Evolutionary conservation across 1,140 invertebrate species (phyloP), one percentile per base, ranked within the genome.

Genomic region (Eumaeus atala): DNA sequence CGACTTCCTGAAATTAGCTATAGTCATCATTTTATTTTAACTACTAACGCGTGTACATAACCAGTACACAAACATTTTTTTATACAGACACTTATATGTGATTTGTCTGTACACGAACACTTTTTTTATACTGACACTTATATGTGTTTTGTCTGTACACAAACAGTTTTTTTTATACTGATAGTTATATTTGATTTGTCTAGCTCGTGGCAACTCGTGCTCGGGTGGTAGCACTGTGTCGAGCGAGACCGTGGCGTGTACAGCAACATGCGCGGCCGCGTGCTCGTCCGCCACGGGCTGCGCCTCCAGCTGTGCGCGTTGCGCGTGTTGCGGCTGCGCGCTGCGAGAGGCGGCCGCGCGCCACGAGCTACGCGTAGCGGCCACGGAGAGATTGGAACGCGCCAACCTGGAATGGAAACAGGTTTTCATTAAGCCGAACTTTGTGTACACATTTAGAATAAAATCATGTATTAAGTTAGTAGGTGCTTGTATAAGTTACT

Each of bases 341-440:
- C 56, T 88, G 47, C 77, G 83, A 9, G 87, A 87, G 7, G 85
- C 79, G 0, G 69, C 82, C 1, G 85, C 84, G 7, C 59, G 79
- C 0, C 85, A 86, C 63, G 87, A 88, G 55, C 78, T 81, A 54
- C 72, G 87, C 8, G 83, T 87, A 9, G 78, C 80, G 11, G 77
- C 77, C 36, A 79, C 73, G 42, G 87, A 88, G 56, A 66, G 84
- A 5, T 58, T 84, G 9, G 83, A 87, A 28, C 70, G 82, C 0
- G 84, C 84, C 14, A 87, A 87, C 52, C 62, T 88, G 8, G 87
- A 88, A 53, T 88, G 87, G 87, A 87, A 87, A 62, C 85, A 87
- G 74, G 87, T 87, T 42, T 35, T 3, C 12, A 42, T 51, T 2
- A 10, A 17, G 1, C n/a, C 8, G 2, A 0, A 47, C 42, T 16